Conservation (phyloP, 2,113 vertebrate genomes). For the Heterocephalus glaber region DNA sequence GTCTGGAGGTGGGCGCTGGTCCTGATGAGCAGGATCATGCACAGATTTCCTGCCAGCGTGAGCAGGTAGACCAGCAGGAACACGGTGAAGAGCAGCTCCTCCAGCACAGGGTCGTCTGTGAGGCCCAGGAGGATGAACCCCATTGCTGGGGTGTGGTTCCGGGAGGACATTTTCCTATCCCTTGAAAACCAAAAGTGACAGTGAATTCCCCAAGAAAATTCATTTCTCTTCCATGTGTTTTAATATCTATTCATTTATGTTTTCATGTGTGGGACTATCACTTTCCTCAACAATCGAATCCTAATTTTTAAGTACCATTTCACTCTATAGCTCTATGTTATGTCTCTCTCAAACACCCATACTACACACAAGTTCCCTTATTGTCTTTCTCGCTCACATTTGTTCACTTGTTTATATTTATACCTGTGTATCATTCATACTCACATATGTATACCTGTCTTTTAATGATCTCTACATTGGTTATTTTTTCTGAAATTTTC, state of each 20-base stretch:
- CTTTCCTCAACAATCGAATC: not conserved
- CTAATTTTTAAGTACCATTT: not conserved
- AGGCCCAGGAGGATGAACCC: constrained; percentile 75
- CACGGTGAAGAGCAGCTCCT: constrained; percentile 59
- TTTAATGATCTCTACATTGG: not conserved
- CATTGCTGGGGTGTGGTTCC: not conserved
- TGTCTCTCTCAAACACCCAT: no score
- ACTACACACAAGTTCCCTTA: no score
- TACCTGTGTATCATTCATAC: not conserved
- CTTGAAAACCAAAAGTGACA: not conserved
- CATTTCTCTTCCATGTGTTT: not conserved
- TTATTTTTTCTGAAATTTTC: not conserved
- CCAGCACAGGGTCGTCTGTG: constrained; percentile 17
- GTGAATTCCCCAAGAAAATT: no score
- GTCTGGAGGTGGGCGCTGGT: constrained; percentile 60
- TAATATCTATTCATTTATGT: not conserved
- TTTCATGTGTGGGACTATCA: no score
- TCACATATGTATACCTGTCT: not conserved
- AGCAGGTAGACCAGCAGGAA: constrained; percentile 64
- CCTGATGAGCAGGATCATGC: constrained; percentile 47
- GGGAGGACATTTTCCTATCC: not conserved
- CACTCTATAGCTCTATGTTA: not conserved
- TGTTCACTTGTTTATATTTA: not conserved
- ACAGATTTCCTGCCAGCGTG: constrained; percentile 52
- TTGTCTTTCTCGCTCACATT: not conserved